phyloP scores from a whole-genome alignment of 2,888 invertebrate species.

The Tineola bisselliella region DNA sequence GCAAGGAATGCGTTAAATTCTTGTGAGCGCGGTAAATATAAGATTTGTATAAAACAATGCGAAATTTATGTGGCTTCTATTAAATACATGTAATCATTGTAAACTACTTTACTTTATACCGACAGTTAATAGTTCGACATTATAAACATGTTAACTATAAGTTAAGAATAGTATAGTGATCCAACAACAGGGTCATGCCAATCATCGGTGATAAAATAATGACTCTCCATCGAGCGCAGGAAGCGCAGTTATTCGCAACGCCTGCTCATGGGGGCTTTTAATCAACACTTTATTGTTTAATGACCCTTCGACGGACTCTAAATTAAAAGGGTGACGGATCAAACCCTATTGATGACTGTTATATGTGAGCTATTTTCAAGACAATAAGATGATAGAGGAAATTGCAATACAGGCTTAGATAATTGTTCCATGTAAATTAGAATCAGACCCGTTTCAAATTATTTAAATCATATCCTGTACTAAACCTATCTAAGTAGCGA shows the following conservation, averaged over 20 bases:
- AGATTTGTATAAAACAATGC: constrained; percentile 2
- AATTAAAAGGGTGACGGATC: constrained; percentile 67
- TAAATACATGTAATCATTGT: background rate
- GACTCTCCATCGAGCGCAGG: constrained; percentile 41
- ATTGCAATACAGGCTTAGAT: constrained; percentile 6
- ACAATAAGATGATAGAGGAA: background rate
- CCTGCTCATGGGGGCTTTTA: constrained; percentile 66
- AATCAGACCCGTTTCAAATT: background rate
- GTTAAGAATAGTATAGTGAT: background rate
- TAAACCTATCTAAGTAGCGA: too few species aligned
- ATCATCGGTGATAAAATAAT: constrained; percentile 67
- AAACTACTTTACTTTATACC: background rate
- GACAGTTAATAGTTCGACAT: background rate
- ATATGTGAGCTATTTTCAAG: constrained; percentile 16
- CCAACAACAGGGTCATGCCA: constrained; percentile 34
- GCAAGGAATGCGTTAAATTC: constrained; percentile 11
- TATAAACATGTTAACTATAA: background rate
- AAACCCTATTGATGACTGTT: constrained; percentile 62
- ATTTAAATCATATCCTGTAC: too few species aligned
- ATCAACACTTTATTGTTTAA: constrained; percentile 70
- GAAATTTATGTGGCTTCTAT: background rate
- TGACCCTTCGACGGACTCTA: constrained; percentile 63
- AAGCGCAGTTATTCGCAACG: constrained; percentile 59
- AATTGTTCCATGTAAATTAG: background rate
- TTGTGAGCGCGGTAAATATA: background rate